These are phyloP conservation scores for Bombus superbus DNA, from an alignment of 1,140 invertebrate genomes.

Conservation along the genomic window DNA sequence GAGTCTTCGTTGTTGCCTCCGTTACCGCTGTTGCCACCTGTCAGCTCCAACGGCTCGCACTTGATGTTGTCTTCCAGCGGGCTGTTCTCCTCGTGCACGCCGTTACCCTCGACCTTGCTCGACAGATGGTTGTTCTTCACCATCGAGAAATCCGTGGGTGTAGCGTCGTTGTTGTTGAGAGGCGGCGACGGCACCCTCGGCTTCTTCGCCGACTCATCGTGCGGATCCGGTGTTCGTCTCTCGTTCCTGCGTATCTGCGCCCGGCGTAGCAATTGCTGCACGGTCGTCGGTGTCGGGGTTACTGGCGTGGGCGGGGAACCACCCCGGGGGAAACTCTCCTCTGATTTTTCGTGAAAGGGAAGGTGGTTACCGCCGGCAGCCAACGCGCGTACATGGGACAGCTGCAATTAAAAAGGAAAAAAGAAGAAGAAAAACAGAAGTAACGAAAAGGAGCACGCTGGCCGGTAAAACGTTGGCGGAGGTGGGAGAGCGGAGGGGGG, in stretches of 20 bases:
- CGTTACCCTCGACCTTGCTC: conserved; percentile 82
- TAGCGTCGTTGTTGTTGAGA: conserved; percentile 86
- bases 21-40: conserved; percentile 86
- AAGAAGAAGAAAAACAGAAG: neutral
- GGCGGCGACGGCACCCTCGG: conserved; percentile 84
- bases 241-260: conserved; percentile 86
- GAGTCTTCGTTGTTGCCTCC: conserved; percentile 86
- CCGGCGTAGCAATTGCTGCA: conserved; percentile 87
- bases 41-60: conserved; percentile 90
- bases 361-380: conserved; percentile 82
- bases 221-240: conserved; percentile 84
- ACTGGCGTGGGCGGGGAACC: conserved; percentile 84
- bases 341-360: conserved; percentile 84
- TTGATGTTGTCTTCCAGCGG: conserved; percentile 87
- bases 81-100: conserved; percentile 79
- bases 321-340: conserved; percentile 78
- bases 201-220: conserved; percentile 84
- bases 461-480: too few species aligned
- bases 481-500: too few species aligned
- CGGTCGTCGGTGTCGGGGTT: conserved; percentile 84
- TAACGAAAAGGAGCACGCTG: neutral
- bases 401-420: conserved; percentile 60
- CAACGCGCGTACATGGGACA: conserved; percentile 84
- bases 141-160: conserved; percentile 90
- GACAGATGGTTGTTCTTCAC: conserved; percentile 85